phyloP scores from a whole-genome alignment of 2,888 invertebrate species.

The Dasysyrphus albostriatus region DNA sequence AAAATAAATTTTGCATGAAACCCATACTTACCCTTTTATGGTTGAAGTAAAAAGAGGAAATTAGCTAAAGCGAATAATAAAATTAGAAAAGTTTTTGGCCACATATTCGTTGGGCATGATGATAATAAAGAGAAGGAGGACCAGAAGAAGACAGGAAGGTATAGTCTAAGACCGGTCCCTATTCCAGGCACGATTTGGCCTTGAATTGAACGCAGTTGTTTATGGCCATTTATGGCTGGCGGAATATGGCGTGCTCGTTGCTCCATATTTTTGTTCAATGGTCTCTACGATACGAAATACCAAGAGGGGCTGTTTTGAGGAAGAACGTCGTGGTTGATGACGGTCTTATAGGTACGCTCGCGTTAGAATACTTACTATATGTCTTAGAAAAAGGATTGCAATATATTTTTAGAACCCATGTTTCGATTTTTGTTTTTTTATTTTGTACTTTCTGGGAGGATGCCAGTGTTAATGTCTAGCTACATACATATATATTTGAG shows the following conservation, averaged over 20 bases:
- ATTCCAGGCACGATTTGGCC: constrained; percentile 69
- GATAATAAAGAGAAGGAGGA: background rate
- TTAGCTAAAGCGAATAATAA: constrained; percentile 68
- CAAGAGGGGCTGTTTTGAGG: constrained; percentile 5
- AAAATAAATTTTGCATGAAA: background rate
- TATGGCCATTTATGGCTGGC: constrained; percentile 62
- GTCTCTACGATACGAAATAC: background rate
- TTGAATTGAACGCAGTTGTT: constrained; percentile 76
- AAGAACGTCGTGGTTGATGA: constrained; percentile 18
- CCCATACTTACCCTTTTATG: background rate
- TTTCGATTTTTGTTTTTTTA: constrained; percentile 22
- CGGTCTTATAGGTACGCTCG: constrained; percentile 61
- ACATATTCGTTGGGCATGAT: constrained; percentile 47
- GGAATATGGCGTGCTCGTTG: constrained; percentile 71
- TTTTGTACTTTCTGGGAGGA: constrained; percentile 22
- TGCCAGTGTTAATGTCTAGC: constrained; percentile 69
- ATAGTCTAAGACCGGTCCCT: constrained; percentile 55
- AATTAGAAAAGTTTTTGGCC: constrained; percentile 73
- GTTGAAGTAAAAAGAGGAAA: constrained; percentile 56
- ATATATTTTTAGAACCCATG: constrained; percentile 70
- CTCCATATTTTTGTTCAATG: constrained; percentile 70
- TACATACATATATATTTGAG: background rate
- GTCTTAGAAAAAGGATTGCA: constrained; percentile 75
- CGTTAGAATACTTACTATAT: constrained; percentile 71
- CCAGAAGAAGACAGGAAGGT: background rate